phyloP scores from a whole-genome alignment of 2,113 vertebrate species.

The Saimiri boliviensis region DNA sequence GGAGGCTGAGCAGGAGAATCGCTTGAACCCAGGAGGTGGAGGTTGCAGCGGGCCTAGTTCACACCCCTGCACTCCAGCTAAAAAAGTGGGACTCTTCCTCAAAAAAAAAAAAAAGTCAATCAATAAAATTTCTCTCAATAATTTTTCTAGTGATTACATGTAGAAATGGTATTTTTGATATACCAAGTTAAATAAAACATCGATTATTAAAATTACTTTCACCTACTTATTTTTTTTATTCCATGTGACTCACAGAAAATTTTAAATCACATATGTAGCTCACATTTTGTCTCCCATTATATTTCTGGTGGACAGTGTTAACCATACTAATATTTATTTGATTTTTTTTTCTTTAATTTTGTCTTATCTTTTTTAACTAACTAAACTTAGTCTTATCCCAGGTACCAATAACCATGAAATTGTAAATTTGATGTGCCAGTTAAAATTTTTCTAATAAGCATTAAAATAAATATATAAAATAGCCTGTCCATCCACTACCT shows the following conservation, averaged over 20 bases:
- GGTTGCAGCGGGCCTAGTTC: too few species aligned
- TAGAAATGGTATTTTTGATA: neutral
- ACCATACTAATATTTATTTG: neutral
- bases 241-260: neutral
- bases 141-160: neutral
- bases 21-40: too few species aligned
- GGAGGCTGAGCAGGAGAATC: too few species aligned
- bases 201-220: conserved; percentile 36
- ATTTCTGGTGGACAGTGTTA: neutral
- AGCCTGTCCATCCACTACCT: neutral
- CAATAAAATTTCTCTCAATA: neutral
- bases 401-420: neutral
- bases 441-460: conserved; percentile 20
- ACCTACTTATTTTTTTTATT: neutral
- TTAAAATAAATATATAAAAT: neutral
- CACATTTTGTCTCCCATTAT: neutral
- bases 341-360: conserved; percentile 2
- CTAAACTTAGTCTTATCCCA: neutral
- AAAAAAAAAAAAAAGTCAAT: neutral
- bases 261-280: neutral
- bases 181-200: conserved; percentile 10
- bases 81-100: too few species aligned
- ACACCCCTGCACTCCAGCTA: too few species aligned
- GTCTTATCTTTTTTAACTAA: neutral
- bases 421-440: neutral